Evolutionary conservation across 2,113 vertebrate species (phyloP).

Genomic region (Neodontobutis hainanensis): DNA sequence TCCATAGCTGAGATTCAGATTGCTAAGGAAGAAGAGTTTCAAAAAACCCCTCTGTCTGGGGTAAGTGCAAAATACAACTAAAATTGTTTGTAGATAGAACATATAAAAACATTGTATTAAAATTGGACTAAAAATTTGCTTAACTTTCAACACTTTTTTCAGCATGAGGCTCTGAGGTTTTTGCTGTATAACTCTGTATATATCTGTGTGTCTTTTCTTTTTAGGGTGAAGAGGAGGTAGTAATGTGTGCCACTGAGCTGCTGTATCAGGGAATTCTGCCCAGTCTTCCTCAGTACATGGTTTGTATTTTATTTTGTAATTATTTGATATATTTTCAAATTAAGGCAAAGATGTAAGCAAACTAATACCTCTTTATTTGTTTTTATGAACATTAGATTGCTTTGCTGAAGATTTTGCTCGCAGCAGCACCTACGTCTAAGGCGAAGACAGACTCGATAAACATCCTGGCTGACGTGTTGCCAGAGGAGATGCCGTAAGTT

Average conservation of each 20-base stretch:
- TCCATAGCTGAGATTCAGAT: conserved; percentile 95
- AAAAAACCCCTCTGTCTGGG: conserved; percentile 93
- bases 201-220: conserved; percentile 14
- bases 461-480: conserved; percentile 94
- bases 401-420: conserved; percentile 94
- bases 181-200: not conserved
- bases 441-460: conserved; percentile 99
- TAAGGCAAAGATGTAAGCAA: not conserved
- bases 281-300: conserved; percentile 98
- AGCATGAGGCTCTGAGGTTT: not conserved
- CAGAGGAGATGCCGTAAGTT: conserved; percentile 99
- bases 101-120: not conserved
- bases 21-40: conserved; percentile 91
- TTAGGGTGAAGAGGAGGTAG: conserved; percentile 96
- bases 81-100: not conserved
- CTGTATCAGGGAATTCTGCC: conserved; percentile 96
- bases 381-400: conserved; percentile 83
- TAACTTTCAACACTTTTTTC: too few species aligned
- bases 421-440: conserved; percentile 97
- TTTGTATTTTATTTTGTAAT: conserved; percentile 68
- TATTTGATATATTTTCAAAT: not conserved
- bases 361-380: not conserved
- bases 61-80: conserved; percentile 74
- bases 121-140: not conserved
- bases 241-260: conserved; percentile 89